Evolutionary conservation across 1,140 invertebrate species (phyloP).

Genomic region (Drosophila sp.): DNA sequence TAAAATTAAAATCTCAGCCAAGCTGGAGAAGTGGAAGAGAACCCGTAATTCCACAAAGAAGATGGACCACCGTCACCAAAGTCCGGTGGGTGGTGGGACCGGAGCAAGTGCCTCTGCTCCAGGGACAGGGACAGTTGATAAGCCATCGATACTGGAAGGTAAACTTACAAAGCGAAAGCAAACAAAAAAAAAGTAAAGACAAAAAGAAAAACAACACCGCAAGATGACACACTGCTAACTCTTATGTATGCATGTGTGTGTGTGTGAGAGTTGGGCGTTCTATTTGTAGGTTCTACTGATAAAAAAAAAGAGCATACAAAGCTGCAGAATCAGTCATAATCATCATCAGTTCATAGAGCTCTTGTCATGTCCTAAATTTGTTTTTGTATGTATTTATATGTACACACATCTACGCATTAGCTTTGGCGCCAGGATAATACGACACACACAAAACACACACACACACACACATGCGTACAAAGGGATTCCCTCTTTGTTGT

Average conservation of each 20-base stretch:
- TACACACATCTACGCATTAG: slow-evolving; percentile 43
- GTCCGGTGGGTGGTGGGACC: slow-evolving; percentile 47
- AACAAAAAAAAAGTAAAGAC: not conserved
- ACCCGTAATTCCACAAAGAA: slow-evolving; percentile 78
- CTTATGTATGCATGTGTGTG: not conserved
- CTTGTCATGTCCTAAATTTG: slow-evolving; percentile 39
- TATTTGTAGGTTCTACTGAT: not conserved
- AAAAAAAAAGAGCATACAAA: slow-evolving; percentile 10
- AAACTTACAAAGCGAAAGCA: slow-evolving; percentile 20
- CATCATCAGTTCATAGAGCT: not conserved
- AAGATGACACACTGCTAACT: slow-evolving; percentile 4
- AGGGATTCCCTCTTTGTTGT: slow-evolving; percentile 8
- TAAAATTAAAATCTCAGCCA: slow-evolving; percentile 33
- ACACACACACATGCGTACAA: not conserved
- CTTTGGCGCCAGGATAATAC: slow-evolving; percentile 37
- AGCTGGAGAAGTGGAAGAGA: slow-evolving; percentile 83
- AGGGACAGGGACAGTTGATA: slow-evolving; percentile 50
- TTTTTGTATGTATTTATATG: not conserved
- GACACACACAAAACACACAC: not conserved
- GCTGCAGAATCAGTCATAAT: slow-evolving; percentile 4
- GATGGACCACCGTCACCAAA: slow-evolving; percentile 68
- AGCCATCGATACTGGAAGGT: slow-evolving; percentile 77
- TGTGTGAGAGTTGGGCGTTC: not conserved
- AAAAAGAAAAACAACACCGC: slow-evolving; percentile 6
- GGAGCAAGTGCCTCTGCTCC: slow-evolving; percentile 19